Evolutionary conservation across 53 echinoderm and acorn worm genomes (phyloP).

Genomic region (Glandiceps talaboti): DNA sequence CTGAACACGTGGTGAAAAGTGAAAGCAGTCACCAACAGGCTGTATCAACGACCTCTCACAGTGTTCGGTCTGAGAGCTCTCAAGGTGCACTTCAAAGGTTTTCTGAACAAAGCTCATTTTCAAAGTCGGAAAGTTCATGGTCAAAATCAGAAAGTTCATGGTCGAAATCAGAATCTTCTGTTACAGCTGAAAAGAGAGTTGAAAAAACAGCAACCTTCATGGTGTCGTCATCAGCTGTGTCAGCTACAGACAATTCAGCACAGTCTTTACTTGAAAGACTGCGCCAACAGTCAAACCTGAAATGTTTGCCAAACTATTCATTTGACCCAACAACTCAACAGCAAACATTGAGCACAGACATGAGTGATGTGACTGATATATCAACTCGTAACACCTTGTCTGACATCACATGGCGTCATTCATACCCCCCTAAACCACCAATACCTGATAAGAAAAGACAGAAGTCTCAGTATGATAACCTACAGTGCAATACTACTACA

Average conservation of each 20-base stretch:
- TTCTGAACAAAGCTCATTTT: too few relatives aligned
- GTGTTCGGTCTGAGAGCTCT: neutral
- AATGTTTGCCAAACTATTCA: too few relatives aligned
- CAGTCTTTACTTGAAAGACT: too few relatives aligned
- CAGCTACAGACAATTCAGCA: neutral
- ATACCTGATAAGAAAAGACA: neutral
- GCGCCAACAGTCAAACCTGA: too few relatives aligned
- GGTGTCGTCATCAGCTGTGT: neutral
- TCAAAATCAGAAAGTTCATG: neutral
- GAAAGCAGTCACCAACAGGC: too few relatives aligned
- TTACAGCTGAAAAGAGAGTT: neutral
- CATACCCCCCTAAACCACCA: neutral
- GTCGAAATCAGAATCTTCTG: neutral
- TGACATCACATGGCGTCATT: neutral
- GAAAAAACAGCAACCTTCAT: neutral
- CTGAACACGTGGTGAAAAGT: neutral
- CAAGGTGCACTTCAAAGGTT: neutral
- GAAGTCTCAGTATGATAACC: constrained; percentile 60
- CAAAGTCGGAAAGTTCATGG: neutral
- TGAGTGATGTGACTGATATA: too few relatives aligned
- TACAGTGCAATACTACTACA: constrained; percentile 44
- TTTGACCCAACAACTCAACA: neutral
- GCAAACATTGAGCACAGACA: too few relatives aligned
- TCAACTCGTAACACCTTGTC: too few relatives aligned
- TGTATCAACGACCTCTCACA: neutral